Evolutionary conservation across 92 coral and sea anemone genomes (phyloP).

Genomic region (Epizoanthus illoricatus): DNA sequence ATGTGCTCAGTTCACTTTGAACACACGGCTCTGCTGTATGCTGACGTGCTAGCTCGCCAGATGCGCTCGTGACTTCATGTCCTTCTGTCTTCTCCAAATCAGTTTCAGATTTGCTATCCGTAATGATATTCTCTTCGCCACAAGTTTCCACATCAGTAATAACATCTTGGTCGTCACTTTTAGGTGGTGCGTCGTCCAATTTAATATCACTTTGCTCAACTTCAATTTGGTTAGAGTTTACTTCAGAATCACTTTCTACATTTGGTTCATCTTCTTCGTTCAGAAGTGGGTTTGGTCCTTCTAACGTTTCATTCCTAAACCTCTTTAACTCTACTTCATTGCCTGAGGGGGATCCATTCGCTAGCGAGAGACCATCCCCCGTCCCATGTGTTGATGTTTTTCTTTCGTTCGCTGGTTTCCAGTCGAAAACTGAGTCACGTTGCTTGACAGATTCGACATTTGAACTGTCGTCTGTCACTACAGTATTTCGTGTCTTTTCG

Average conservation of each 20-base stretch:
- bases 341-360: neutral
- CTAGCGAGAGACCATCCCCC: neutral
- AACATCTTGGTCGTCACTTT: neutral
- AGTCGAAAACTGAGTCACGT: neutral
- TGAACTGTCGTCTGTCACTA: neutral
- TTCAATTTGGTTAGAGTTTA: neutral
- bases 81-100: neutral
- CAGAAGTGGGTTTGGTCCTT: neutral
- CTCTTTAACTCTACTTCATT: neutral
- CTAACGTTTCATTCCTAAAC: conserved; percentile 4
- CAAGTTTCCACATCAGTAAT: neutral
- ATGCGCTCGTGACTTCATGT: neutral
- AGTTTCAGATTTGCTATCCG: neutral
- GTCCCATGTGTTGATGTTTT: neutral
- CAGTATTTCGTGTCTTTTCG: neutral
- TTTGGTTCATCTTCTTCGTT: neutral
- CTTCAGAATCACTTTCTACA: neutral
- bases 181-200: neutral
- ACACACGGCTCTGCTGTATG: neutral
- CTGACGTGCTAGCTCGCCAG: neutral
- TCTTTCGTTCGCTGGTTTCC: neutral
- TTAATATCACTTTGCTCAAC: neutral
- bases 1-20: too few relatives aligned
- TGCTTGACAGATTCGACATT: neutral
- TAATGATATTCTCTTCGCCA: neutral